Conservation (phyloP, 1,140 invertebrate species). For the Brachionus sp. region DNA sequence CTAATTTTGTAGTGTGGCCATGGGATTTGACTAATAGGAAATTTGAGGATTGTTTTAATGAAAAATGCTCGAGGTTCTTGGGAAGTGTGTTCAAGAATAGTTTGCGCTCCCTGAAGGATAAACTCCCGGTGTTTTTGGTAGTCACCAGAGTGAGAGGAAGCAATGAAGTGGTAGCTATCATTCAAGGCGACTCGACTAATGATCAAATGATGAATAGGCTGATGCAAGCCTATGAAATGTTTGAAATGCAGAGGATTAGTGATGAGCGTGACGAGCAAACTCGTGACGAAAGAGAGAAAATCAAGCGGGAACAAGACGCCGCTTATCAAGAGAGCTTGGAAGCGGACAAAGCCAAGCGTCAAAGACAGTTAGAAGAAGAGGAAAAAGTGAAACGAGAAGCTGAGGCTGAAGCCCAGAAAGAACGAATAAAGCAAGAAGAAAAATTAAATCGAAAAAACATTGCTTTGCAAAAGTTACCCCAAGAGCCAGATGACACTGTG, state of each 20-base stretch:
- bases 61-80: slow-evolving; percentile 19
- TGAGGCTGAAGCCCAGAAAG: slow-evolving; percentile 1
- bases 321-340: slow-evolving; percentile 84
- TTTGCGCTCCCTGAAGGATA: neutral
- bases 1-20: slow-evolving; percentile 85
- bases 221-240: slow-evolving; percentile 44
- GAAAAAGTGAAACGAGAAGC: neutral
- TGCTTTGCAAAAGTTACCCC: neutral
- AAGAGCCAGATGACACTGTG: slow-evolving; percentile 65
- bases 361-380: slow-evolving; percentile 45
- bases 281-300: slow-evolving; percentile 76
- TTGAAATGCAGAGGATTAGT: slow-evolving; percentile 30
- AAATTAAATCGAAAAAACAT: slow-evolving; percentile 13
- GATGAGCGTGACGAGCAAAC: slow-evolving; percentile 63
- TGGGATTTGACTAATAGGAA: slow-evolving; percentile 83
- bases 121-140: slow-evolving; percentile 11
- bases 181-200: slow-evolving; percentile 25
- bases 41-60: neutral
- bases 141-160: slow-evolving; percentile 28
- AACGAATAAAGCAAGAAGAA: slow-evolving; percentile 43
- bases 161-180: slow-evolving; percentile 41
- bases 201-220: slow-evolving; percentile 37
- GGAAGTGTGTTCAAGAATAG: slow-evolving; percentile 19
- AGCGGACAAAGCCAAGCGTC: slow-evolving; percentile 71
- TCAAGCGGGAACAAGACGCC: slow-evolving; percentile 86